Conservation (phyloP, 1,140 invertebrate species). For the Caenorhabditis briggsae region DNA sequence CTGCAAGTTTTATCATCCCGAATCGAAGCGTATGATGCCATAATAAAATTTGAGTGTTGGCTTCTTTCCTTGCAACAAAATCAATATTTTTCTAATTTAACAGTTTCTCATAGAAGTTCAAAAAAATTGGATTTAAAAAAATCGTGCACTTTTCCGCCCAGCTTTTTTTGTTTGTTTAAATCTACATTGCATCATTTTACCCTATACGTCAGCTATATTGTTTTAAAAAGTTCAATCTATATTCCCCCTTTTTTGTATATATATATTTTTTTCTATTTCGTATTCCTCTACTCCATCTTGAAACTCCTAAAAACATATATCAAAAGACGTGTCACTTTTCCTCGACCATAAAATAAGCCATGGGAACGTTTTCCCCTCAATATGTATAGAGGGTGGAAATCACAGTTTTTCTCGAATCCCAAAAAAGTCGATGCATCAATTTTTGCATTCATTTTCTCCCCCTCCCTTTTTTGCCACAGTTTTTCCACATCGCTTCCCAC, state of each 20-base stretch:
- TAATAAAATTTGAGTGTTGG: neutral
- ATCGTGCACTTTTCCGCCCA: too few species aligned
- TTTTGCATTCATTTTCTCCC: neutral
- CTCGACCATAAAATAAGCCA: slow-evolving; percentile 2
- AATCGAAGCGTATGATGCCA: neutral
- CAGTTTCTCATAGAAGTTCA: too few species aligned
- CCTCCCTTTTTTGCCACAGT: neutral
- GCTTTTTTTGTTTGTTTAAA: too few species aligned
- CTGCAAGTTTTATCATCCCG: slow-evolving; percentile 26
- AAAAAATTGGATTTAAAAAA: too few species aligned
- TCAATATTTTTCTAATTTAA: neutral
- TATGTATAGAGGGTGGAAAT: neutral
- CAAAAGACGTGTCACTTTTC: neutral
- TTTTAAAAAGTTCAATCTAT: neutral
- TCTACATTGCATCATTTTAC: too few species aligned
- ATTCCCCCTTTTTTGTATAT: neutral
- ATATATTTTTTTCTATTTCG: neutral
- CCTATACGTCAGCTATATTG: too few species aligned
- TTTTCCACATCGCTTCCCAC: neutral
- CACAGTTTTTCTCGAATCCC: slow-evolving; percentile 28
- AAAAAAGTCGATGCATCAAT: slow-evolving; percentile 2
- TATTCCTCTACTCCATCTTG: too few species aligned
- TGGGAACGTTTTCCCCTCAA: neutral
- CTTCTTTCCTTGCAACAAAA: neutral
- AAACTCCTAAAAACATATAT: neutral